Conservation (phyloP, 2,797 vertebrate genomes). For the Capromys pilorides region DNA sequence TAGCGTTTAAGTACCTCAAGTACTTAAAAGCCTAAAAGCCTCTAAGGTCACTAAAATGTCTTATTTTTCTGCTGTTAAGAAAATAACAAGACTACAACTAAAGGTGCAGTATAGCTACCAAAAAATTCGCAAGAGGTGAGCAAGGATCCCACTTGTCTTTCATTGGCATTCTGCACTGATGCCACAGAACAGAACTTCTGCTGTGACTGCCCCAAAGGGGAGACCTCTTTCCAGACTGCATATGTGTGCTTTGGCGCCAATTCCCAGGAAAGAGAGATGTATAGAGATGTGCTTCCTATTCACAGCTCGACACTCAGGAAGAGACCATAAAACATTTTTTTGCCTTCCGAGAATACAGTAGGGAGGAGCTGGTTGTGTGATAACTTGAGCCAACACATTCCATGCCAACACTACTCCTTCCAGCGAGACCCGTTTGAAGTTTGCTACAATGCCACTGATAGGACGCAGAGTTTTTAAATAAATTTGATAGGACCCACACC, state of each 20-base stretch:
- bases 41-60: not conserved
- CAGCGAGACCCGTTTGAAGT: not conserved
- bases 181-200: not conserved
- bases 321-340: not conserved
- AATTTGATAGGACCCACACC: constrained; percentile 55
- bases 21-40: constrained; percentile 41
- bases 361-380: not conserved
- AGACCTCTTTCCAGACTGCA: constrained; percentile 13
- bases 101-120: not conserved
- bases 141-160: not conserved
- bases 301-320: not conserved
- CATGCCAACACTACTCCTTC: constrained; percentile 1
- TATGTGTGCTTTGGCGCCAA: not conserved
- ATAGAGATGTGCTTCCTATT: constrained; percentile 40
- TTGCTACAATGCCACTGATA: constrained; percentile 25
- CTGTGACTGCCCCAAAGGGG: not conserved
- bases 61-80: constrained; percentile 54
- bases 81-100: not conserved
- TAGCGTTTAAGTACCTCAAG: not conserved
- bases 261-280: not conserved
- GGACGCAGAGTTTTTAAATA: constrained; percentile 42
- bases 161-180: not conserved
- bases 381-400: not conserved
- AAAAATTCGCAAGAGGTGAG: not conserved
- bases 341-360: not conserved